Evolutionary conservation across 1,140 invertebrate genomes (phyloP).

Genomic region (Magallana ariakensis): DNA sequence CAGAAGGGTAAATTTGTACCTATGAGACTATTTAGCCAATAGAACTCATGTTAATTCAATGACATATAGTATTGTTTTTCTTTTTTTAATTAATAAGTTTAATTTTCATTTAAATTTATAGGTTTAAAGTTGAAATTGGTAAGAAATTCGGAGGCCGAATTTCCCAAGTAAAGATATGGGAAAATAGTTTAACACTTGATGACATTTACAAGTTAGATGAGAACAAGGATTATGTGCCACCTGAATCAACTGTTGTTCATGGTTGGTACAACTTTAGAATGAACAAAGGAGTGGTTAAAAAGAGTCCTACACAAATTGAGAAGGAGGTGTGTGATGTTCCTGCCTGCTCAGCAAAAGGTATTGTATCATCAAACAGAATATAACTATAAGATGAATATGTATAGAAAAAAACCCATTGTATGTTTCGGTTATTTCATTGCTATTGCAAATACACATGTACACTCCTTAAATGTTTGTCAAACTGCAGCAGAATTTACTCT

Average conservation of each 20-base stretch:
- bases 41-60: too few species aligned
- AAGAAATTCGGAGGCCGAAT: background rate
- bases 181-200: background rate
- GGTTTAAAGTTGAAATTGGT: background rate
- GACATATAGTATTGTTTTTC: too few species aligned
- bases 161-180: slow-evolving; percentile 11
- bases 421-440: too few species aligned
- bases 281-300: slow-evolving; percentile 16
- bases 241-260: background rate
- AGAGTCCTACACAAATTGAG: background rate
- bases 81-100: background rate
- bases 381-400: too few species aligned
- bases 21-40: too few species aligned
- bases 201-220: background rate
- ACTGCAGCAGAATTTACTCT: too few species aligned
- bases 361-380: background rate
- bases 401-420: too few species aligned
- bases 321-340: background rate
- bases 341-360: slow-evolving; percentile 26
- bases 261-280: slow-evolving; percentile 24
- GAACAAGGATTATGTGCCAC: background rate
- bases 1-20: too few species aligned
- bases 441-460: too few species aligned
- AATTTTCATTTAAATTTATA: background rate
- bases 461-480: too few species aligned